Conservation (phyloP, 2,113 vertebrate species). For the Lasiurus borealis region DNA sequence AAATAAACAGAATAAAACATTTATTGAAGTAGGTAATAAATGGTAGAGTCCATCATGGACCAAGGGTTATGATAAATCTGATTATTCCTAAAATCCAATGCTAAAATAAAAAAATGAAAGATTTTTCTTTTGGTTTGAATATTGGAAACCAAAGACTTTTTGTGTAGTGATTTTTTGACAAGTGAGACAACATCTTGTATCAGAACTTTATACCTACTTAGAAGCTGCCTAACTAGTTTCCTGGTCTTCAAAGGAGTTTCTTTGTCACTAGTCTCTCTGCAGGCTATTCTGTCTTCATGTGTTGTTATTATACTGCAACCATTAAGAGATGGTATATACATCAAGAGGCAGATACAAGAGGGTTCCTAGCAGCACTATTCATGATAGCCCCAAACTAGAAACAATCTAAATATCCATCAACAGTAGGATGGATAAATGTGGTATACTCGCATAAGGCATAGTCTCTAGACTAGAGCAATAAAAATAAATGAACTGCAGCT, state of each 20-base stretch:
- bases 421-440: background rate
- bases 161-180: conserved; percentile 15
- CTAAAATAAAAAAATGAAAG: background rate
- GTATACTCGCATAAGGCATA: background rate
- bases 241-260: conserved; percentile 17
- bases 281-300: background rate
- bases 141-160: conserved; percentile 54
- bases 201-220: background rate
- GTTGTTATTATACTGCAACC: background rate
- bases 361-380: background rate
- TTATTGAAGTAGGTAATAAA: conserved; percentile 15
- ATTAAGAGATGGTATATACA: background rate
- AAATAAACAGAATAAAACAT: conserved; percentile 50
- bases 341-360: conserved; percentile 24
- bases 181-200: background rate
- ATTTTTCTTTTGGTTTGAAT: conserved; percentile 12
- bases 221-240: background rate
- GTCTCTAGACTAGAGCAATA: conserved; percentile 21
- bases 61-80: conserved; percentile 20
- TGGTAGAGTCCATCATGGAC: background rate
- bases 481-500: conserved; percentile 31
- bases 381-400: conserved; percentile 25
- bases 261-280: background rate
- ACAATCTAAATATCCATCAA: conserved; percentile 1
- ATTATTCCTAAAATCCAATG: background rate